phyloP scores from a whole-genome alignment of 2,113 vertebrate genomes.

The Emydura subglobosa region DNA sequence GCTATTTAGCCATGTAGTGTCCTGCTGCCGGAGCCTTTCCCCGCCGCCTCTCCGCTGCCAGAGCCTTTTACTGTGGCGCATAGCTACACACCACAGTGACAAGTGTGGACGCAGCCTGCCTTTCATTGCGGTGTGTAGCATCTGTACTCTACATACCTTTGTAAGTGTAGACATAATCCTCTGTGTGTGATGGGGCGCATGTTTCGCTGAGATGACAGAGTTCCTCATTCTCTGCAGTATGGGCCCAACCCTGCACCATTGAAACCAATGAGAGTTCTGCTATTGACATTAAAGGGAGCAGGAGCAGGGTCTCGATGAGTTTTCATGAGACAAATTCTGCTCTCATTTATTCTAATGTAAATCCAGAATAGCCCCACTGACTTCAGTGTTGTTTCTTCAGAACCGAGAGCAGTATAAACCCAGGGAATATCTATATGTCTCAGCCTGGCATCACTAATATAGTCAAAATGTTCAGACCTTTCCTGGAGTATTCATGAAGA shows the following conservation, averaged over 20 bases:
- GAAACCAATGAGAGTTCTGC: not conserved
- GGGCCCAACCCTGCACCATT: not conserved
- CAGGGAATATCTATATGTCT: accelerated
- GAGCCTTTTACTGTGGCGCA: not conserved
- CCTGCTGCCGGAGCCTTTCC: not conserved
- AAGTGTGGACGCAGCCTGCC: not conserved
- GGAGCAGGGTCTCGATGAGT: not conserved
- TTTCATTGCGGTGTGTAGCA: not conserved
- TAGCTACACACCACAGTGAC: not conserved
- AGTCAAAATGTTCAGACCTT: conserved; percentile 39
- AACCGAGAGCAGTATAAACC: not conserved
- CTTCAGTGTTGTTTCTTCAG: not conserved
- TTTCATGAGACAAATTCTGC: not conserved
- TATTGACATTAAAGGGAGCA: not conserved
- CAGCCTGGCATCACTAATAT: conserved; percentile 24
- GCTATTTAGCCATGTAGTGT: no score
- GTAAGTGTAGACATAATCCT: not conserved
- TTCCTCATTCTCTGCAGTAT: not conserved
- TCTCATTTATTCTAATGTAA: not conserved
- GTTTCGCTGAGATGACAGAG: not conserved
- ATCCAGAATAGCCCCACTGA: not conserved
- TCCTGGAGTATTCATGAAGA: not conserved
- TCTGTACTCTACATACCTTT: not conserved
- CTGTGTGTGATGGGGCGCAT: not conserved
- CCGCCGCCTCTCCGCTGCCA: no score